Evolutionary conservation across 2,113 vertebrate species (phyloP).

Genomic region (Anolis carolinensis): DNA sequence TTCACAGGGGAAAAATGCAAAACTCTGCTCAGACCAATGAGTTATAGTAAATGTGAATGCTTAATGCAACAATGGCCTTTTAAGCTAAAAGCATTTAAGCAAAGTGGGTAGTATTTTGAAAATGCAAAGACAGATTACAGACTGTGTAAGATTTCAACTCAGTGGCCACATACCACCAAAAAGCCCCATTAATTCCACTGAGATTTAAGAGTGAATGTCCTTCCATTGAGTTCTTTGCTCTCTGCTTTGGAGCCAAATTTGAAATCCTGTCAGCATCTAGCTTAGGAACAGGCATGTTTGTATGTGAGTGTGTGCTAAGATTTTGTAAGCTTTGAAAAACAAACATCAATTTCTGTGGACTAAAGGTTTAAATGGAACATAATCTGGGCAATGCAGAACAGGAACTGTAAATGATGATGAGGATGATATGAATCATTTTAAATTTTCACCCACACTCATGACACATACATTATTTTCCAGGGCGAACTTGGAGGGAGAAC

Average conservation of each 20-base stretch:
- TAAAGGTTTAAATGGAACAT: neutral
- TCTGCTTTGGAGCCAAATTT: slow-evolving; percentile 27
- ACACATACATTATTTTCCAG: neutral
- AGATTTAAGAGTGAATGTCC: neutral
- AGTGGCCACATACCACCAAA: neutral
- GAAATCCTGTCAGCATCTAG: neutral
- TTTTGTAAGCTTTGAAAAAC: no score
- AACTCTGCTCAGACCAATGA: slow-evolving; percentile 57
- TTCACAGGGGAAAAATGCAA: slow-evolving; percentile 50
- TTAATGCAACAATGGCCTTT: slow-evolving; percentile 15
- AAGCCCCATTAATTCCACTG: neutral
- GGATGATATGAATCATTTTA: neutral
- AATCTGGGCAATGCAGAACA: neutral
- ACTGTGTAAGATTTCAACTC: slow-evolving; percentile 37
- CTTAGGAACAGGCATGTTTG: neutral
- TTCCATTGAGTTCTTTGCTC: neutral
- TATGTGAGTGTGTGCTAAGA: neutral
- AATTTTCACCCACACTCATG: neutral
- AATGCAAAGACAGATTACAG: slow-evolving; percentile 8
- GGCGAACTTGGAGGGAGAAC: neutral
- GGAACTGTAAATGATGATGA: neutral
- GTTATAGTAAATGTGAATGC: slow-evolving; percentile 42
- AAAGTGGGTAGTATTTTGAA: slow-evolving; percentile 45
- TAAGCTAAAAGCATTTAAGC: slow-evolving; percentile 37
- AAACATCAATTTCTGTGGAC: slow-evolving; percentile 3